A percentile compares a stretch with the other conserved stretches of the same genome.
Conservation (phyloP, 2,113 vertebrate species). For the Chloropsis hardwickii region DNA sequence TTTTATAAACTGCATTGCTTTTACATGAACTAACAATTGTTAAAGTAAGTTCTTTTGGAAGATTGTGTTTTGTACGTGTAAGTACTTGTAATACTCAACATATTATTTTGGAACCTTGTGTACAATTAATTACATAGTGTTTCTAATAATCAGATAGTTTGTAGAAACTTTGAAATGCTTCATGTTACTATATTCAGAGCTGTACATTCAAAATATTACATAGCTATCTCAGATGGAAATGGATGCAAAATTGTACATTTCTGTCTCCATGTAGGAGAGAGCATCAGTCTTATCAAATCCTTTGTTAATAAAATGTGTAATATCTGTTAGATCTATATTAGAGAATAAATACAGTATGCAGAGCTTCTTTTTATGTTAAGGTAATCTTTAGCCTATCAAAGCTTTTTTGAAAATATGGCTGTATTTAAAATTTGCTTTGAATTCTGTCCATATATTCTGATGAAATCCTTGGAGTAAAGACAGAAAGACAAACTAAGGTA, state of each 20-base stretch:
- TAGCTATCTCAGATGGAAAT: background rate
- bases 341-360: background rate
- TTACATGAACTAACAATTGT: background rate
- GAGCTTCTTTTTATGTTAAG: background rate
- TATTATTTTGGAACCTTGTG: background rate
- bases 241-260: background rate
- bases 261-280: background rate
- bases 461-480: background rate
- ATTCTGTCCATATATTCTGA: background rate
- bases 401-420: background rate
- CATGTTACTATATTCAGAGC: background rate
- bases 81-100: background rate
- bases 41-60: background rate
- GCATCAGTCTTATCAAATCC: background rate
- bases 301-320: background rate
- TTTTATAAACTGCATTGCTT: background rate
- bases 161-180: background rate
- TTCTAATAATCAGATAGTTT: background rate
- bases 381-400: background rate
- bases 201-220: background rate
- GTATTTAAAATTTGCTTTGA: background rate
- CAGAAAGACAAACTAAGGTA: background rate
- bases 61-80: background rate
- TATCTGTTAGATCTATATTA: background rate
- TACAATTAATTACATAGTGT: background rate